These are phyloP conservation scores for Philypnodon macrostomus DNA, from an alignment of 2,797 vertebrate species.

Conservation along the genomic window DNA sequence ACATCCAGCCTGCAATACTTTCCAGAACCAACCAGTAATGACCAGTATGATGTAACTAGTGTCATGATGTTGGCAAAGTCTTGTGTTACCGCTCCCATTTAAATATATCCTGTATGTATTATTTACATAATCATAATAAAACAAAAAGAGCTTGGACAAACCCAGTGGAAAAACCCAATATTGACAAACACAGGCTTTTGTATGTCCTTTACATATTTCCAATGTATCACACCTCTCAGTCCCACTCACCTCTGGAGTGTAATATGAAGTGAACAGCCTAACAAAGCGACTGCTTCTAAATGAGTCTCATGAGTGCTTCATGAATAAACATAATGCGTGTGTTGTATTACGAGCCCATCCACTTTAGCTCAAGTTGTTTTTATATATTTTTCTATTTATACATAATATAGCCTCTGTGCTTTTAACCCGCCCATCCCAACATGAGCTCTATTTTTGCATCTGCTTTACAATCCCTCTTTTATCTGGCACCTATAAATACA, in stretches of 20 bases:
- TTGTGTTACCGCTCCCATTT: too few species aligned
- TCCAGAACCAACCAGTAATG: constrained; percentile 19
- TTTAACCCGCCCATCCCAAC: constrained; percentile 2
- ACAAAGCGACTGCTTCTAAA: neutral
- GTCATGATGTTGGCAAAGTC: too few species aligned
- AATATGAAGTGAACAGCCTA: neutral
- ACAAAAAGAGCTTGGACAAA: too few species aligned
- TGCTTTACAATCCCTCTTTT: constrained; percentile 27
- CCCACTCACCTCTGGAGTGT: neutral
- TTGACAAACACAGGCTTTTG: neutral
- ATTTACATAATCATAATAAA: too few species aligned
- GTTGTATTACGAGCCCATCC: neutral
- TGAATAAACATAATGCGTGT: constrained; percentile 1
- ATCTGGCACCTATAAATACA: constrained; percentile 34
- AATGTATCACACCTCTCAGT: neutral
- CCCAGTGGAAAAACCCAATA: neutral
- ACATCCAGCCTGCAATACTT: constrained; percentile 21
- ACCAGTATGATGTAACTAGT: too few species aligned
- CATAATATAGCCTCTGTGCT: neutral
- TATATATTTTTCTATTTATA: neutral
- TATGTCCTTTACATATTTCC: too few species aligned
- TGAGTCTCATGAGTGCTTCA: neutral
- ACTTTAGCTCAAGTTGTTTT: neutral
- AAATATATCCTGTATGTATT: too few species aligned
- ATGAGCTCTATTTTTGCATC: constrained; percentile 38